These are phyloP conservation scores for Elgaria multicarinata DNA, from an alignment of 2,113 vertebrate genomes.

Conservation along the genomic window DNA sequence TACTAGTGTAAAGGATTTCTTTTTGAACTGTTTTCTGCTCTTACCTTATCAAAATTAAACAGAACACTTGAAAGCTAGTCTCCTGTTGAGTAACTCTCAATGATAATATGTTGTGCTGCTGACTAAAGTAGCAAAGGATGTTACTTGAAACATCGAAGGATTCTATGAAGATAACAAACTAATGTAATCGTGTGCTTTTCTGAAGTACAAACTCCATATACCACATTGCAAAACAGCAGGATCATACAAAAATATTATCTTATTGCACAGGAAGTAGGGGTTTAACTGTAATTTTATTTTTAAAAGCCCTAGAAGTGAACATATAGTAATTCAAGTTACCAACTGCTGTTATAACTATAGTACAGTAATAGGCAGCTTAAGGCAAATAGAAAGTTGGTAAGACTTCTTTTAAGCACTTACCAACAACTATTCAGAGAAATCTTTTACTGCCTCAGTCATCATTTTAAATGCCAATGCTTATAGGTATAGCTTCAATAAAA, in stretches of 20 bases:
- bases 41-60: background rate
- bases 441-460: constrained; percentile 28
- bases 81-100: background rate
- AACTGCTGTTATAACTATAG: constrained; percentile 55
- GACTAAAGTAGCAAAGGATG: background rate
- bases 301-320: constrained; percentile 20
- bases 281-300: constrained; percentile 17
- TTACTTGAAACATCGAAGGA: background rate
- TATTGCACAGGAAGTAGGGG: constrained; percentile 18
- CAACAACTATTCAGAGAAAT: constrained; percentile 43
- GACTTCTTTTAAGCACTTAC: constrained; percentile 52
- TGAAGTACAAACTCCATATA: constrained; percentile 5
- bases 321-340: constrained; percentile 38
- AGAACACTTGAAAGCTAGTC: background rate
- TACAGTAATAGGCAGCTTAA: constrained; percentile 46
- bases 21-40: background rate
- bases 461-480: constrained; percentile 36
- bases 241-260: background rate
- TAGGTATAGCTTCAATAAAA: background rate
- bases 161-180: constrained; percentile 14
- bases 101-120: background rate
- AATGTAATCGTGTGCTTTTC: constrained; percentile 5
- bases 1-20: background rate
- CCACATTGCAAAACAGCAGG: background rate
- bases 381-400: constrained; percentile 55